A percentile compares a stretch with the other conserved stretches of the same genome.
These are phyloP conservation scores for Synanthedon tipuliformis DNA, from an alignment of 2,888 invertebrate species.

Conservation along the genomic window DNA sequence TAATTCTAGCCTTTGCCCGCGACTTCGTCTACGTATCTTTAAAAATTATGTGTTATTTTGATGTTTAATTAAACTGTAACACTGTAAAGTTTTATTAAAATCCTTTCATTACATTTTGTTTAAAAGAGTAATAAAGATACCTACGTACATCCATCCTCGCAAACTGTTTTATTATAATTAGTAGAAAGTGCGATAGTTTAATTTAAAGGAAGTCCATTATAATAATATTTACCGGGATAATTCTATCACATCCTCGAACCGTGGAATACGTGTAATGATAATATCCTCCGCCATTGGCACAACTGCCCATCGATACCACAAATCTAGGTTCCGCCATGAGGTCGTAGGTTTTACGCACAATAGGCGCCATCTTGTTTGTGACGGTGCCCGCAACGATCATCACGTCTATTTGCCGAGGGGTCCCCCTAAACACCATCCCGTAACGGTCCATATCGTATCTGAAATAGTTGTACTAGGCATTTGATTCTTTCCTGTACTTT, in stretches of 20 bases:
- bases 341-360: slow-evolving; percentile 94
- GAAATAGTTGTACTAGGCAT: slow-evolving; percentile 1
- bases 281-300: slow-evolving; percentile 99
- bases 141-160: too few species aligned
- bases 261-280: slow-evolving; percentile 99
- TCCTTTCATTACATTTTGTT: too few species aligned
- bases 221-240: slow-evolving; percentile 38
- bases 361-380: slow-evolving; percentile 99
- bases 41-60: too few species aligned
- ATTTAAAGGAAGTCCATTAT: too few species aligned
- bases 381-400: slow-evolving; percentile 98
- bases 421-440: slow-evolving; percentile 97
- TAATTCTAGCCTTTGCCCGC: too few species aligned
- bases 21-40: too few species aligned
- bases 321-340: slow-evolving; percentile 97
- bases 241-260: slow-evolving; percentile 70
- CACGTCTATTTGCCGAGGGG: slow-evolving; percentile 95
- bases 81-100: too few species aligned
- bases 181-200: too few species aligned
- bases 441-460: slow-evolving; percentile 96
- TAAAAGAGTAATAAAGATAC: too few species aligned
- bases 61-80: too few species aligned
- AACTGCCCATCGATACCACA: slow-evolving; percentile 99
- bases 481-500: too few species aligned
- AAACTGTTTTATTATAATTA: too few species aligned